phyloP scores from a whole-genome alignment of 2,888 invertebrate species.

The Drosophila anomalata region DNA sequence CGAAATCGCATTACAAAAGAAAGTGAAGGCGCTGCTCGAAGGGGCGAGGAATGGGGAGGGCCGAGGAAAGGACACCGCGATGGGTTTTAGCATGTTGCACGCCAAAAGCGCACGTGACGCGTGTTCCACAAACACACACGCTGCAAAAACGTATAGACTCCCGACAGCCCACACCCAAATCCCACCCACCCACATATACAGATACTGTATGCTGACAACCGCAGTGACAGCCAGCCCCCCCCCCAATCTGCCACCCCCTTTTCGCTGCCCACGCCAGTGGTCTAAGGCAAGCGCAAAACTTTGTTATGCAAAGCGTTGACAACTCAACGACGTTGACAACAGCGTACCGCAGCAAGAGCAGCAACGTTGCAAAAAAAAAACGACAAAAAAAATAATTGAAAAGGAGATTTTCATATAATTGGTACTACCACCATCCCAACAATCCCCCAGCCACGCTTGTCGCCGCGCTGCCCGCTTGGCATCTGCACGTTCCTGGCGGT shows the following conservation, averaged over 20 bases:
- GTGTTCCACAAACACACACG: slow-evolving; percentile 18
- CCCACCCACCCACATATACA: slow-evolving; percentile 1
- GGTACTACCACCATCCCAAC: slow-evolving; percentile 16
- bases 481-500: slow-evolving; percentile 34
- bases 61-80: background rate
- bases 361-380: slow-evolving; percentile 23
- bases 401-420: slow-evolving; percentile 51
- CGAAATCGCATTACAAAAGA: slow-evolving; percentile 46
- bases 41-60: background rate
- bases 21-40: slow-evolving; percentile 23
- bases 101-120: slow-evolving; percentile 39
- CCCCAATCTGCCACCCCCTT: background rate
- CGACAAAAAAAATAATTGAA: slow-evolving; percentile 38
- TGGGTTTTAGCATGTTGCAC: slow-evolving; percentile 30
- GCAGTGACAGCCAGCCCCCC: slow-evolving; percentile 34
- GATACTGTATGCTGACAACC: slow-evolving; percentile 39
- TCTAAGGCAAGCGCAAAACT: slow-evolving; percentile 34
- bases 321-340: slow-evolving; percentile 42
- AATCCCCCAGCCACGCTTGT: background rate
- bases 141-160: background rate
- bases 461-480: background rate
- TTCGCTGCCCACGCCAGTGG: slow-evolving; percentile 6
- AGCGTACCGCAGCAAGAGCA: slow-evolving; percentile 30
- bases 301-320: slow-evolving; percentile 54
- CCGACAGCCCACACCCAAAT: background rate